Conservation (phyloP, 2,797 vertebrate species). For the Bradypodion pumilum region DNA sequence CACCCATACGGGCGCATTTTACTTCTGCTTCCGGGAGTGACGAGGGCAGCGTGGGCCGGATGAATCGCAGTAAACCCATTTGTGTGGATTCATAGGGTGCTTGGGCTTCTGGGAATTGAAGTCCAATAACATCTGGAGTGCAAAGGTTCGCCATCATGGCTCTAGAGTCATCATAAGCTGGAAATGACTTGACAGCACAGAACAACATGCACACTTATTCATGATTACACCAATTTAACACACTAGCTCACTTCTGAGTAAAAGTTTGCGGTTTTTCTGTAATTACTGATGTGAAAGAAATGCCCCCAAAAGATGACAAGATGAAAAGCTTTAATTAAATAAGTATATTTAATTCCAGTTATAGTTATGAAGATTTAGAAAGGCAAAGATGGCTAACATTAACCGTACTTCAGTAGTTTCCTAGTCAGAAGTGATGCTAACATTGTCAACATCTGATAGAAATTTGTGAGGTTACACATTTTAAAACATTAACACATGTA, state of each 20-base stretch:
- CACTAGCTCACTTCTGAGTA: neutral
- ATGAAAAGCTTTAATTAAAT: neutral
- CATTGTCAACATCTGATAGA: neutral
- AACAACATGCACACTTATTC: neutral
- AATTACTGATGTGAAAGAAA: neutral
- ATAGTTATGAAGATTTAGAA: neutral
- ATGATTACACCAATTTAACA: neutral
- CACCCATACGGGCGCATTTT: too few species aligned
- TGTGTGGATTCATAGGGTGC: too few species aligned
- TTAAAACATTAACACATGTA: conserved; percentile 11
- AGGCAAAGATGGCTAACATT: neutral
- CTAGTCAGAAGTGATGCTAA: conserved; percentile 1
- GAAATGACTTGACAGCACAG: too few species aligned
- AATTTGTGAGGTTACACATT: neutral
- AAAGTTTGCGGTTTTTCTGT: neutral
- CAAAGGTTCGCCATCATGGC: too few species aligned
- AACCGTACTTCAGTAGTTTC: conserved; percentile 36
- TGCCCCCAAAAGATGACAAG: neutral
- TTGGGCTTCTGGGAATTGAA: too few species aligned
- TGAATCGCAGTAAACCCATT: too few species aligned
- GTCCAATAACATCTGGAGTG: too few species aligned
- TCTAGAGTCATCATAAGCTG: neutral
- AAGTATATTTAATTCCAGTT: conserved; percentile 36
- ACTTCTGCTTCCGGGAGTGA: too few species aligned
- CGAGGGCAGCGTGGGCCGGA: too few species aligned